Evolutionary conservation across 2,797 vertebrate genomes (phyloP).

Genomic region (Capromys pilorides): DNA sequence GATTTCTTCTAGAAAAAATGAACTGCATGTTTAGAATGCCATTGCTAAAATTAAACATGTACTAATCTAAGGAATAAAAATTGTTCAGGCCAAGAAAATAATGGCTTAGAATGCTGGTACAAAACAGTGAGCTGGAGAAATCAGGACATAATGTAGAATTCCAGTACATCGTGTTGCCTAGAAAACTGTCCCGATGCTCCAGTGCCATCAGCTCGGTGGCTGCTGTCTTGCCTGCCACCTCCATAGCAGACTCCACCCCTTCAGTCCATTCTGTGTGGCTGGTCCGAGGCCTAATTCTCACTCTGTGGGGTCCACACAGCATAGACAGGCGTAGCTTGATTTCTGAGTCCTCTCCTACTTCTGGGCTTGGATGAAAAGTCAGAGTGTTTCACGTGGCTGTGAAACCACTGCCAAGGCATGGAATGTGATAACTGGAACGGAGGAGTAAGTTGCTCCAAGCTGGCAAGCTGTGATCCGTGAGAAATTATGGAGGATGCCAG

Average conservation of each 20-base stretch:
- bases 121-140: background rate
- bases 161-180: background rate
- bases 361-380: background rate
- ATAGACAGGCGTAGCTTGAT: background rate
- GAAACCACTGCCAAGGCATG: background rate
- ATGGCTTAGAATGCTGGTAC: background rate
- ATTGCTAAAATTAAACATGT: conserved; percentile 10
- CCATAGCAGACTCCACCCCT: background rate
- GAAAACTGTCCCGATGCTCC: background rate
- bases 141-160: background rate
- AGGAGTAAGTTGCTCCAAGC: background rate
- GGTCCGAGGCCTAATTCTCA: background rate
- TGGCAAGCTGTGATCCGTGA: background rate
- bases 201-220: too few relatives aligned
- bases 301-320: background rate
- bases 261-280: background rate
- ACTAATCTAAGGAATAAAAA: background rate
- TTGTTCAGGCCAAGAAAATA: conserved; percentile 10
- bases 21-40: conserved; percentile 20
- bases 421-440: background rate
- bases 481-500: background rate
- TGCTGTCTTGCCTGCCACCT: background rate
- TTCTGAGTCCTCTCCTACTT: conserved; percentile 22
- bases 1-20: conserved; percentile 12
- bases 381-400: background rate